Percentiles rank a stretch among this genome's conserved stretches.
Conservation (phyloP, 2,113 vertebrate genomes). For the Trochalopteron elliotii region DNA sequence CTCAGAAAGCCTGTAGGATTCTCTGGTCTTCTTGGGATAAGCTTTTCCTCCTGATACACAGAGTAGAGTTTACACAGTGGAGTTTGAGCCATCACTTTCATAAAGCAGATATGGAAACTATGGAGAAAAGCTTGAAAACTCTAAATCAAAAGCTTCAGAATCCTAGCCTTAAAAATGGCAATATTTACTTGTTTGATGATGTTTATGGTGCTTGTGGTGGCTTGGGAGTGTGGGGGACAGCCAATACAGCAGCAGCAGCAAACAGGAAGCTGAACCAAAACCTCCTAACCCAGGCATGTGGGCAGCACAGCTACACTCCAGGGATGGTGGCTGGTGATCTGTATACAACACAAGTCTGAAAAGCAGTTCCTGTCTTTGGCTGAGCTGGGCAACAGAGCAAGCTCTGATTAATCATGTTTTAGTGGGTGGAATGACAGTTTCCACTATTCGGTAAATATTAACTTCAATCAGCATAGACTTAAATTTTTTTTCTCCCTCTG, state of each 20-base stretch:
- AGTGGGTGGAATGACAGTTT: not conserved
- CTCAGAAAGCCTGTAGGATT: not conserved
- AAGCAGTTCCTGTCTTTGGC: not conserved
- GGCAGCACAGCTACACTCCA: not conserved
- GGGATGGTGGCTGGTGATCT: not conserved
- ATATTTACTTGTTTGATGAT: not conserved
- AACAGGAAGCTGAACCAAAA: not conserved
- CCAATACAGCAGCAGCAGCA: not conserved
- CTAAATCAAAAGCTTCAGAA: not conserved
- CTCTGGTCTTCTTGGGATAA: not conserved
- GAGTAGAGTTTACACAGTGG: not conserved
- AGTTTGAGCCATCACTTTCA: not conserved
- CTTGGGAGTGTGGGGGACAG: not conserved
- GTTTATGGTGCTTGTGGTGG: not conserved
- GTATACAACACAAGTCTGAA: not conserved
- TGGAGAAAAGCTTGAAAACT: not conserved
- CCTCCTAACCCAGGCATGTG: rapidly evolving
- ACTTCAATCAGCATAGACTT: not conserved
- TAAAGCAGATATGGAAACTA: not conserved
- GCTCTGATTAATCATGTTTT: not conserved
- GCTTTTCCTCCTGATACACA: not conserved
- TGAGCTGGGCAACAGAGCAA: not conserved
- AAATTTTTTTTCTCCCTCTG: not conserved
- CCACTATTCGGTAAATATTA: not conserved
- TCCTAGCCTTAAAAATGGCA: not conserved